Percentiles rank a stretch among this genome's conserved stretches.
These are phyloP conservation scores for Bos javanicus DNA, from an alignment of 2,113 vertebrate species.

Conservation along the genomic window DNA sequence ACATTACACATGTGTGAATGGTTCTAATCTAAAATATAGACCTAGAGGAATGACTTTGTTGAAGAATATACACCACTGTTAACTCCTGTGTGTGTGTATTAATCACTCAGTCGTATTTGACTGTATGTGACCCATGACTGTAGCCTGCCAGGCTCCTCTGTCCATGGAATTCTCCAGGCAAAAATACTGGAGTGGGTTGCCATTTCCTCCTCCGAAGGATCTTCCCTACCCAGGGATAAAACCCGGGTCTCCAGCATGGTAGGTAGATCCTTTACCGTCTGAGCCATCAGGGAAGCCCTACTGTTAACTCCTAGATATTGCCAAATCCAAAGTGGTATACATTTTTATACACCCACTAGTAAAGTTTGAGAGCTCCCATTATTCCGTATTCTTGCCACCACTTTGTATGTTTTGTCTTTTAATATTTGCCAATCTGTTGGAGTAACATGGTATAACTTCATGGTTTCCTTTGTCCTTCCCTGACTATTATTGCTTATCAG, in stretches of 20 bases:
- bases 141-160: neutral
- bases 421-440: neutral
- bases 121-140: neutral
- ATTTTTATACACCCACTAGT: neutral
- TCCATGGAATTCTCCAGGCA: neutral
- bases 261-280: fast-evolving
- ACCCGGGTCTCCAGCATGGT: neutral
- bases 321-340: neutral
- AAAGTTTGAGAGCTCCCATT: neutral
- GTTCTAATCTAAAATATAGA: neutral
- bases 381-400: neutral
- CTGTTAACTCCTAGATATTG: neutral
- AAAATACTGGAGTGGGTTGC: neutral
- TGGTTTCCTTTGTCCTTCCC: neutral
- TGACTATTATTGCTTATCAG: neutral
- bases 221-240: neutral
- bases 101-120: neutral
- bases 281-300: neutral
- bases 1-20: neutral
- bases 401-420: neutral
- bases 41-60: neutral
- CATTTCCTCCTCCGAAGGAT: neutral
- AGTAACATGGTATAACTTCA: neutral
- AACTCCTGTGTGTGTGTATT: neutral
- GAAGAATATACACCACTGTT: neutral